Conservation (phyloP, 2,797 vertebrate genomes). For the Galago senegalensis region DNA sequence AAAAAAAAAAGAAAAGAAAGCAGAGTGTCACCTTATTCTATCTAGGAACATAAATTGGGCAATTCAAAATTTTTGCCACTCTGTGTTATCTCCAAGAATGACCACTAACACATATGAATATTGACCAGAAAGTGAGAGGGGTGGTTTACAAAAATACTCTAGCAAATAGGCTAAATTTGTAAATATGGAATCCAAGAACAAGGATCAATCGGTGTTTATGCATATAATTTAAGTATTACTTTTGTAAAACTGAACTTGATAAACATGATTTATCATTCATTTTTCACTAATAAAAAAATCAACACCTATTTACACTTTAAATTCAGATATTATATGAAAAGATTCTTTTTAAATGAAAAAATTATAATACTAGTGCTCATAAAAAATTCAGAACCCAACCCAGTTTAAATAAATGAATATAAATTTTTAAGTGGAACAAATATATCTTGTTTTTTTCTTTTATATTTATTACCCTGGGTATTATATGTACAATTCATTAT, state of each 20-base stretch:
- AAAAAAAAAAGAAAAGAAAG: too few species aligned
- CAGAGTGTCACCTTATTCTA: not conserved
- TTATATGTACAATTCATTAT: not conserved
- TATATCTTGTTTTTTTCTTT: not conserved
- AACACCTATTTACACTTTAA: conserved; percentile 49
- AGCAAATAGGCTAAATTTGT: not conserved
- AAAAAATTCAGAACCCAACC: conserved; percentile 25
- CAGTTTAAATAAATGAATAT: not conserved
- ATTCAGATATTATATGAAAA: not conserved
- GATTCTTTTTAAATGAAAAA: not conserved
- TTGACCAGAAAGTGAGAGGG: not conserved
- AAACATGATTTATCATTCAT: conserved; percentile 10
- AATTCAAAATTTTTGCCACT: not conserved
- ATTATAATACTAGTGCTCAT: not conserved
- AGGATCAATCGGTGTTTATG: not conserved
- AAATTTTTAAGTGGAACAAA: not conserved
- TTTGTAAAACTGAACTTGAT: conserved; percentile 48
- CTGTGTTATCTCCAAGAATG: not conserved
- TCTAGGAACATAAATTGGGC: not conserved
- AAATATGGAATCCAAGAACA: conserved; percentile 35
- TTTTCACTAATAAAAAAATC: conserved; percentile 40
- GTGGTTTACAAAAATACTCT: not conserved
- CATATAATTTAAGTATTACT: conserved; percentile 34
- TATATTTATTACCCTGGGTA: not conserved
- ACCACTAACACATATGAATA: not conserved